These are phyloP conservation scores for Epinephelus malabaricus DNA, from an alignment of 2,797 vertebrate genomes.

Conservation along the genomic window DNA sequence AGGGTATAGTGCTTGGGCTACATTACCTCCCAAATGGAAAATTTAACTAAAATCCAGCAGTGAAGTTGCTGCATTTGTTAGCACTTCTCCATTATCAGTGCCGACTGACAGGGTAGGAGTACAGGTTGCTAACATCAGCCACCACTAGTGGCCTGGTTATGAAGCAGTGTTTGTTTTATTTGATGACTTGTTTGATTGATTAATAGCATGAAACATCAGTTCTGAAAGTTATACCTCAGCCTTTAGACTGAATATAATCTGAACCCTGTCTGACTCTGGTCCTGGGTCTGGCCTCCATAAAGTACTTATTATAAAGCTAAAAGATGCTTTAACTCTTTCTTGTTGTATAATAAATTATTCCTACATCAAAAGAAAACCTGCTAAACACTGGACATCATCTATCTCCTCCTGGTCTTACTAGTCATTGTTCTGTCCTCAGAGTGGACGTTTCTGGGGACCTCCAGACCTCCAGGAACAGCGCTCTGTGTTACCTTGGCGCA, in stretches of 20 bases:
- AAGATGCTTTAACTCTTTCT: background rate
- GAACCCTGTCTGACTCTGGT: background rate
- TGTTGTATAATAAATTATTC: background rate
- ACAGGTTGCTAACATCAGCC: too few relatives aligned
- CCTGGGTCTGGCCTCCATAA: background rate
- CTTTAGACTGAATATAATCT: background rate
- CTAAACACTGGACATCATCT: background rate
- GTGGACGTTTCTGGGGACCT: slow-evolving; percentile 77
- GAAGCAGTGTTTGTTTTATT: too few relatives aligned
- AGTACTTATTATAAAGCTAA: background rate
- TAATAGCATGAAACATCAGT: too few relatives aligned
- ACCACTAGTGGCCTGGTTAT: too few relatives aligned
- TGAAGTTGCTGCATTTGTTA: too few relatives aligned
- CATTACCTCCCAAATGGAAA: too few relatives aligned
- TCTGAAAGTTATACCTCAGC: background rate
- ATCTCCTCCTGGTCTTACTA: slow-evolving; percentile 7
- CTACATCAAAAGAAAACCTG: background rate
- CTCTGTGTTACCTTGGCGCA: slow-evolving; percentile 85
- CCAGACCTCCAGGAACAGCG: slow-evolving; percentile 71
- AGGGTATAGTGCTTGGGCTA: too few relatives aligned
- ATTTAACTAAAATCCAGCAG: too few relatives aligned
- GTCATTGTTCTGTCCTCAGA: slow-evolving; percentile 57
- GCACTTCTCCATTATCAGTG: too few relatives aligned
- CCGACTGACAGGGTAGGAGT: too few relatives aligned
- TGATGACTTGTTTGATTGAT: too few relatives aligned